Evolutionary conservation across 2,888 invertebrate genomes (phyloP).

Genomic region (Noctua fimbriata): DNA sequence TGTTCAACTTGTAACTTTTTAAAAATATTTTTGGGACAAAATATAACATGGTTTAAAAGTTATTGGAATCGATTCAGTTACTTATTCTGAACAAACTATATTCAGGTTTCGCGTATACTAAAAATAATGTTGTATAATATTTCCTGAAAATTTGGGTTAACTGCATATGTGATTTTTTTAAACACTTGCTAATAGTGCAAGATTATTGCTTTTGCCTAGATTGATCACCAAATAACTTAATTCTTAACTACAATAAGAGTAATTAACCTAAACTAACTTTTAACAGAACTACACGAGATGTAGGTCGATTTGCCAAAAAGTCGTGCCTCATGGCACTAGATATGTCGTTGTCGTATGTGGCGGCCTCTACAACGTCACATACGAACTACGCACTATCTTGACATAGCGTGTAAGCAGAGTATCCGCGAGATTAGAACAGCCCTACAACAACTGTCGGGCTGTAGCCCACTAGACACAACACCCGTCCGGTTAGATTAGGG

Average conservation of each 20-base stretch:
- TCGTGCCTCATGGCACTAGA: neutral
- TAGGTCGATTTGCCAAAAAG: neutral
- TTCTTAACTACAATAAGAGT: neutral
- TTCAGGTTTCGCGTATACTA: too few relatives aligned
- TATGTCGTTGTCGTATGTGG: neutral
- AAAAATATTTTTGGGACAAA: too few relatives aligned
- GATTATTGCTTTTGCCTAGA: neutral
- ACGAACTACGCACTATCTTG: neutral
- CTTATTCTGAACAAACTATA: too few relatives aligned
- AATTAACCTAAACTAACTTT: neutral
- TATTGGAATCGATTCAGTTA: too few relatives aligned
- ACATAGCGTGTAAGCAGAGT: neutral
- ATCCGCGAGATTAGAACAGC: neutral
- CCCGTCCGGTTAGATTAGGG: neutral
- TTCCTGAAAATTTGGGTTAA: neutral
- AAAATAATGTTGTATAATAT: too few relatives aligned
- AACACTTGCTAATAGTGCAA: neutral
- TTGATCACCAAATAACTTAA: neutral
- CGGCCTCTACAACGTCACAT: neutral
- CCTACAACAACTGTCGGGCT: neutral
- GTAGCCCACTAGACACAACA: neutral
- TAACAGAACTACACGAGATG: neutral
- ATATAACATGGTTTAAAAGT: too few relatives aligned
- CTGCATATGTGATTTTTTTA: neutral
- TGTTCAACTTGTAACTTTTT: too few relatives aligned